Evolutionary conservation across 2,797 vertebrate species (phyloP).

Genomic region (Galago senegalensis): DNA sequence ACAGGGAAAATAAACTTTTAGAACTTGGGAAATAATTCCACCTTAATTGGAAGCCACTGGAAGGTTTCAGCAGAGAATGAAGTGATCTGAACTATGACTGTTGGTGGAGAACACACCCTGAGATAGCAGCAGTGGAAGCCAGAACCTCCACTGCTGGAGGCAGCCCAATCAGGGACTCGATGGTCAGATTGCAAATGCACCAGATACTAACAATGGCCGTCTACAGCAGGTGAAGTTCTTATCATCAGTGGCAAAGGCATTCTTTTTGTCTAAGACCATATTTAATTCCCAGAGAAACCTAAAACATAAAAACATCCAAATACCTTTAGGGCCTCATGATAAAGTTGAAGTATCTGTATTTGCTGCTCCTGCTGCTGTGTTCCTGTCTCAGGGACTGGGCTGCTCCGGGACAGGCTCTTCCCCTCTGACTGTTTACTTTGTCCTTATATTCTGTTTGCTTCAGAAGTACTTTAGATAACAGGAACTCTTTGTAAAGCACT

Average conservation of each 20-base stretch:
- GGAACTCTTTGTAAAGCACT: neutral
- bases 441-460: neutral
- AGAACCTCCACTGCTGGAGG: neutral
- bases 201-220: neutral
- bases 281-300: constrained; percentile 1
- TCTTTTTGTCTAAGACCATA: constrained; percentile 40
- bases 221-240: neutral
- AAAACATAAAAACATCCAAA: neutral
- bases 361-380: neutral
- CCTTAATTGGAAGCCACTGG: neutral
- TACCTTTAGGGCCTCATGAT: neutral
- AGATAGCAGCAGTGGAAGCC: neutral
- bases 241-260: neutral
- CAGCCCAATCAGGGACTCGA: neutral
- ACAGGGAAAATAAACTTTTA: neutral
- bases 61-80: neutral
- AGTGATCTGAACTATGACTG: neutral
- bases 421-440: neutral
- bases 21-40: neutral
- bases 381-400: neutral
- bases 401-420: neutral
- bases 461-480: neutral
- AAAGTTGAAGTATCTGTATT: neutral
- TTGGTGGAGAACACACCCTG: neutral
- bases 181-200: neutral